phyloP scores from a whole-genome alignment of 1,140 invertebrate genomes.

The Leptinotarsa defecta region DNA sequence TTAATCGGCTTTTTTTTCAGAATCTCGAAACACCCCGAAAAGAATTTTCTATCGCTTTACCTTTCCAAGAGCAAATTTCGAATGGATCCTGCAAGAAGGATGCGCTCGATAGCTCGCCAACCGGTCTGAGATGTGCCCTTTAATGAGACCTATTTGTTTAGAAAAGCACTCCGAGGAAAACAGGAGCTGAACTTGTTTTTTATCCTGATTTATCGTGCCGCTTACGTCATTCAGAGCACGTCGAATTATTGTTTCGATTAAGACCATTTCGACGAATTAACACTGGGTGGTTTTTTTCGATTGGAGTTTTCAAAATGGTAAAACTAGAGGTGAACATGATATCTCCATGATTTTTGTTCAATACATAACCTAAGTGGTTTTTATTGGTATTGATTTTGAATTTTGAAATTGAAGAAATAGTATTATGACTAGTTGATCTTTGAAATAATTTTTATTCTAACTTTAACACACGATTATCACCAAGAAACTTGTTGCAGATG shows the following conservation, averaged over 20 bases:
- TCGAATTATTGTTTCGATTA: constrained; percentile 31
- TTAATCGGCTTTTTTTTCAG: not conserved
- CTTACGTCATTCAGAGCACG: constrained; percentile 29
- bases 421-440: no score
- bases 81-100: constrained; percentile 14
- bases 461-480: no score
- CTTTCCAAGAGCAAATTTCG: not conserved
- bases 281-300: constrained; percentile 1
- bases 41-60: not conserved
- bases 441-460: no score
- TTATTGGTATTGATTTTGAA: no score
- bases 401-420: no score
- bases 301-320: no score
- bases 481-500: no score
- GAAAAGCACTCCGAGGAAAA: constrained; percentile 33
- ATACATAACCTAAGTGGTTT: no score
- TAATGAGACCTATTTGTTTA: constrained; percentile 40
- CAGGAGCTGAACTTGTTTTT: constrained; percentile 35
- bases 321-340: no score
- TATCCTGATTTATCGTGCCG: constrained; percentile 37
- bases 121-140: constrained; percentile 26
- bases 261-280: constrained; percentile 17
- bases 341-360: no score
- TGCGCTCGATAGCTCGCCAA: constrained; percentile 30
- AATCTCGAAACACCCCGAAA: not conserved